Evolutionary conservation across 2,888 invertebrate genomes (phyloP).

Genomic region (Ichneumon xanthorius): DNA sequence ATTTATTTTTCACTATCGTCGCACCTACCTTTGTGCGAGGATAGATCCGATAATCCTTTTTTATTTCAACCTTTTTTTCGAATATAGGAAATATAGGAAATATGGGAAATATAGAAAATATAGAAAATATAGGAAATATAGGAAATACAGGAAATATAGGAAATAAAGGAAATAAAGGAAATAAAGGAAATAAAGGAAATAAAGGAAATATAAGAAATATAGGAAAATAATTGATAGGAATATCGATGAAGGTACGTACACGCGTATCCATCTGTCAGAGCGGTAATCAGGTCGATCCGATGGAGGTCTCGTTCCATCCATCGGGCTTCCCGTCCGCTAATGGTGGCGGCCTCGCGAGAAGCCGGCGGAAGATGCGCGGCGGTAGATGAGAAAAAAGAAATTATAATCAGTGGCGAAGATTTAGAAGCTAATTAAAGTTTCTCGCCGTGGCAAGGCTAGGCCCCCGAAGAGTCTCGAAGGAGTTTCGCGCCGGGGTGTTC

Average conservation of each 20-base stretch:
- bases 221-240: background rate
- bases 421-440: conserved; percentile 72
- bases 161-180: too few relatives aligned
- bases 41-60: too few relatives aligned
- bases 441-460: conserved; percentile 47
- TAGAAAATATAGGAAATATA: too few relatives aligned
- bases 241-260: background rate
- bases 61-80: too few relatives aligned
- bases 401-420: conserved; percentile 69
- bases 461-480: conserved; percentile 49
- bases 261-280: background rate
- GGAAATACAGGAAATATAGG: too few relatives aligned
- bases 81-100: too few relatives aligned
- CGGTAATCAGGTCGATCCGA: conserved; percentile 34
- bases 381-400: conserved; percentile 60
- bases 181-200: too few relatives aligned
- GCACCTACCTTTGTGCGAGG: too few relatives aligned
- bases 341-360: conserved; percentile 1
- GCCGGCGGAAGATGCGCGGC: conserved; percentile 13
- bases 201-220: too few relatives aligned
- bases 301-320: conserved; percentile 16
- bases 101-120: too few relatives aligned
- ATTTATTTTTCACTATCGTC: too few relatives aligned
- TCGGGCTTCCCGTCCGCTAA: conserved; percentile 11
- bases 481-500: conserved; percentile 41